Conservation (phyloP, 1,140 invertebrate species). For the Drosophila tropicalis region DNA sequence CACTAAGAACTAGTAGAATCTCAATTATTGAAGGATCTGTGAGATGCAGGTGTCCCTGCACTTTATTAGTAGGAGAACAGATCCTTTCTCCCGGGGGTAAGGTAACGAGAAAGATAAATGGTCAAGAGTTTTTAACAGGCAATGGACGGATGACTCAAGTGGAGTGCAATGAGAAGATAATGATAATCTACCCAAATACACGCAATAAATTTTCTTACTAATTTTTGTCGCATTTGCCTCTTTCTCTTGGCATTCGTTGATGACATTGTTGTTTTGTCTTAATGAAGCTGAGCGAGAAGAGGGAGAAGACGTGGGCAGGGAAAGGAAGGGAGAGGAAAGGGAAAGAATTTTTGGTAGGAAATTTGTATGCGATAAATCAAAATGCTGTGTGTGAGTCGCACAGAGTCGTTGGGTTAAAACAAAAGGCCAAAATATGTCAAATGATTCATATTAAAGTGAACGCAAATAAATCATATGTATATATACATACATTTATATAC, state of each 20-base stretch:
- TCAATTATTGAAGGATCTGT: too few relatives aligned
- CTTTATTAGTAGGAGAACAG: too few relatives aligned
- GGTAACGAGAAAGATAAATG: background rate
- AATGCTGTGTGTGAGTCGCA: constrained; percentile 42
- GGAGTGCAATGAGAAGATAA: background rate
- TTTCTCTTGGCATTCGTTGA: constrained; percentile 37
- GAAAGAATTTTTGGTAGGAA: constrained; percentile 11
- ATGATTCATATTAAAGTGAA: constrained; percentile 78
- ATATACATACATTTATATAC: too few relatives aligned
- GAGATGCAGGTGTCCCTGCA: too few relatives aligned
- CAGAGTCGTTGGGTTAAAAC: constrained; percentile 42
- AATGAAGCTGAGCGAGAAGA: constrained; percentile 53
- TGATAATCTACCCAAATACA: constrained; percentile 40
- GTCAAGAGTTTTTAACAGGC: background rate
- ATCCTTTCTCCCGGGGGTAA: too few relatives aligned
- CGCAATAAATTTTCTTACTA: constrained; percentile 73
- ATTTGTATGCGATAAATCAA: constrained; percentile 67
- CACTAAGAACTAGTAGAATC: too few relatives aligned
- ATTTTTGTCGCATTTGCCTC: constrained; percentile 68
- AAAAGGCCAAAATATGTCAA: constrained; percentile 72
- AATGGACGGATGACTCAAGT: background rate
- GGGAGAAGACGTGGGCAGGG: background rate
- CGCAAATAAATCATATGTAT: constrained; percentile 63
- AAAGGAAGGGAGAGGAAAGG: constrained; percentile 6
- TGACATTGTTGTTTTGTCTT: constrained; percentile 15